A percentile compares a stretch with the other conserved stretches of the same genome.
phyloP scores from a whole-genome alignment of 2,888 invertebrate genomes.

The Brachycybe producta region DNA sequence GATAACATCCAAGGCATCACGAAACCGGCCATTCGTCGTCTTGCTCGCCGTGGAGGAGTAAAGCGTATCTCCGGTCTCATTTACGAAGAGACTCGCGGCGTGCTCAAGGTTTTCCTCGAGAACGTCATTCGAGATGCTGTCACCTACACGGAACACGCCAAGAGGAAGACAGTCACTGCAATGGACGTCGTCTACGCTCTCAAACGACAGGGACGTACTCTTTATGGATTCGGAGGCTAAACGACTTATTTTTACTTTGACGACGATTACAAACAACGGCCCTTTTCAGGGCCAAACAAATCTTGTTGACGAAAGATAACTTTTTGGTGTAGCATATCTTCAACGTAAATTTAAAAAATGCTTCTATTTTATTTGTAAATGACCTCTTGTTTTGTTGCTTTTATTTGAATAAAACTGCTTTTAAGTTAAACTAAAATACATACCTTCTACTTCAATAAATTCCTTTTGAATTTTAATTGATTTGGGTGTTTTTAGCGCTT shows the following conservation, averaged over 20 bases:
- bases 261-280: constrained; percentile 1
- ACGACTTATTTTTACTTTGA: too few relatives aligned
- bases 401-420: too few relatives aligned
- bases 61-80: constrained; percentile 57
- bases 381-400: too few relatives aligned
- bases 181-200: constrained; percentile 81
- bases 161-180: constrained; percentile 73
- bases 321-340: too few relatives aligned
- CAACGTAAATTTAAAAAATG: too few relatives aligned
- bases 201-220: constrained; percentile 64
- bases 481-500: too few relatives aligned
- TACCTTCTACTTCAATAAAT: too few relatives aligned
- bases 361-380: too few relatives aligned
- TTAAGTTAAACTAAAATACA: too few relatives aligned
- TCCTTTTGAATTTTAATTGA: too few relatives aligned
- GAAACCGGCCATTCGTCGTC: constrained; percentile 38
- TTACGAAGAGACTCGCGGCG: constrained; percentile 66
- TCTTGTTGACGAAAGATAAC: background rate
- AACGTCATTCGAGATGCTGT: constrained; percentile 74
- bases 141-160: constrained; percentile 74
- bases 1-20: constrained; percentile 43
- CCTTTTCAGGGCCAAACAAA: constrained; percentile 14
- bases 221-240: constrained; percentile 64
- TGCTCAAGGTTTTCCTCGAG: constrained; percentile 65
- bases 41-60: constrained; percentile 42